These are phyloP conservation scores for Pteronotus mesoamericanus DNA, from an alignment of 2,797 vertebrate species.

Conservation along the genomic window DNA sequence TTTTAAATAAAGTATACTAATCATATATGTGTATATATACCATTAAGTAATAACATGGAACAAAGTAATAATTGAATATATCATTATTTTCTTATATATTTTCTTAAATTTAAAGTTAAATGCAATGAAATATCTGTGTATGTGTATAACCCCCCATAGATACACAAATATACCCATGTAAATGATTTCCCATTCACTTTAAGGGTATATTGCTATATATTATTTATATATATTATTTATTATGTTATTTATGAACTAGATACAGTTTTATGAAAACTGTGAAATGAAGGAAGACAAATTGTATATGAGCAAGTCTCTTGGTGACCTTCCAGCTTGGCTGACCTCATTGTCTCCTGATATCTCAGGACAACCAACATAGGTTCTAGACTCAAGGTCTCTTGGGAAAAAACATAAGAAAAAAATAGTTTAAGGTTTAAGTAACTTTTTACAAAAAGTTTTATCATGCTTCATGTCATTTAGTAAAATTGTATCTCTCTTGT, in stretches of 20 bases:
- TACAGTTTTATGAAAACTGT: conserved; percentile 16
- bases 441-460: neutral
- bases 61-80: neutral
- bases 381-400: conserved; percentile 16
- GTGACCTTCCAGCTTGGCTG: conserved; percentile 50
- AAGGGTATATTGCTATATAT: neutral
- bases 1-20: neutral
- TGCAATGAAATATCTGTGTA: neutral
- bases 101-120: neutral
- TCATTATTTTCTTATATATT: neutral
- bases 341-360: neutral
- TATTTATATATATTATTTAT: neutral
- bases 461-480: neutral
- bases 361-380: neutral
- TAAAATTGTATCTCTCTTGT: neutral
- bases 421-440: neutral
- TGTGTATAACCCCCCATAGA: neutral
- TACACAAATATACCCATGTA: neutral
- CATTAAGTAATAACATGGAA: neutral
- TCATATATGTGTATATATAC: neutral
- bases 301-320: conserved; percentile 27
- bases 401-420: neutral
- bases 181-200: neutral
- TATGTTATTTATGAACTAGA: neutral
- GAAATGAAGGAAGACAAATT: conserved; percentile 45